Evolutionary conservation across 2,888 invertebrate genomes (phyloP), one percentile per base, ranked within the genome.

Genomic region (Drosophila paramelanica): DNA sequence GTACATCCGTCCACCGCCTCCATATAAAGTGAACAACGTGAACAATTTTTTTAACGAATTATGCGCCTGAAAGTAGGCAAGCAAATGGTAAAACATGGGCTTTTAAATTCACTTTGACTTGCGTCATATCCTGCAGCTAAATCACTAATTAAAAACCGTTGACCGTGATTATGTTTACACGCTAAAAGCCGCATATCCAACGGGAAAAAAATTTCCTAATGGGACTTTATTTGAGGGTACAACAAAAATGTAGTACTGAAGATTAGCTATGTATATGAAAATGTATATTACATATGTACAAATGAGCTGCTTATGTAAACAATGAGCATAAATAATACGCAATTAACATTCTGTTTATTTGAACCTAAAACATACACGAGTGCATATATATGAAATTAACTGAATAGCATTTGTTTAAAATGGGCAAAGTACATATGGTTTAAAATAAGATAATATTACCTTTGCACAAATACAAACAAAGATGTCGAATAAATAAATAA

Each of bases 121-220:
- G 59, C 76, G 47, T 41, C 62, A 67, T 77, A 66, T 73, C 78
- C 81, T 58, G 61, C 73, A 77, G 76, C 74, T 56, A 82, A 80
- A 73, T 70, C 67, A 50, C 81, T 80, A 82, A 82, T 82, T 82
- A 80, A 80, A 82, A 82, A 51, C 68, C 81, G 62, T 77, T 82
- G 81, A 83, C 83, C 81, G 79, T 77, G 79, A 73, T 65, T 69
- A 80, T 75, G 83, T 74, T 64, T 62, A 73, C 72, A 69, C 62
- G 67, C 60, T 55, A 55, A 60, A 57, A 49, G 55, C 43, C 66
- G 25, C 39, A 14, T 49, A 36, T 5, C n/a, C 42, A 58, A 23
- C n/a, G n/a, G 39, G 31, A 3, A 14, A 14, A 7, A 42, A 47
- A 38, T 39, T 27, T 31, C 31, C n/a, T 27, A 46, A 13, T 38